Conservation (phyloP, 1,140 invertebrate genomes). For the honey bee (Apis mellifera) region Amel_HAv3.1 CM009946.2:7121001-7121500, state of each 20-base stretch:
- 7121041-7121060: no score
- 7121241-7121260: background rate
- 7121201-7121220: background rate
- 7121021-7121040: background rate
- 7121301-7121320: constrained; percentile 38
- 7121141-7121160: no score
- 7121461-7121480: constrained; percentile 29
- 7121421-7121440: constrained; percentile 36
- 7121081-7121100: no score
- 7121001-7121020: no score
- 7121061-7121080: background rate
- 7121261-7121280: background rate
- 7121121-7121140: no score
- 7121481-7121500: constrained; percentile 37
- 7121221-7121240: background rate
- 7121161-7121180: no score
- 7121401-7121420: constrained; percentile 28
- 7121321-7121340: constrained; percentile 29
- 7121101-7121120: no score
- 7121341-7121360: constrained; percentile 40
- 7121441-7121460: constrained; percentile 42
- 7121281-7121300: constrained; percentile 15
- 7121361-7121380: constrained; percentile 18
- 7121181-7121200: no score
- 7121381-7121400: background rate